Base-by-base conservation (phyloP, 2,888 invertebrate species). In the Calameuta idolon region DNA sequence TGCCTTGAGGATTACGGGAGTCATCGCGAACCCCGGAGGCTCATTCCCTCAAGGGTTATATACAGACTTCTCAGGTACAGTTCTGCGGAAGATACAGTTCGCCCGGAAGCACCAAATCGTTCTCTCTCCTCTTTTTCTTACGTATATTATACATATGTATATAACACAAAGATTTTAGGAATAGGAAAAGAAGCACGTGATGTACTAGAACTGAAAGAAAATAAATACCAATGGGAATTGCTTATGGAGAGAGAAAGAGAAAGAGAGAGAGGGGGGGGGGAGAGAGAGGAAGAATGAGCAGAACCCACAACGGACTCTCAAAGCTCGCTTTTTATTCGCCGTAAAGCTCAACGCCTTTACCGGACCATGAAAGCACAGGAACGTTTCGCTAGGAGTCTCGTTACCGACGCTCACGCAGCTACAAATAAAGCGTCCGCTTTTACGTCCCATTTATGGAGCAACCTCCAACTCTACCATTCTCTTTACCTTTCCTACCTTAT, bases 281-380 rank as follows among this genome's bases (percentile, higher is more conserved):
- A 12, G 37, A 37, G 40, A 55, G 40, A 4, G 12, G 12, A 5
- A 15, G 40, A 55, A 55, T 9, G 23, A 55, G 2, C 9, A 23
- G 23, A 71, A 31, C 31, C 11, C 31, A 23, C 71, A 12, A 71
- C 31, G 71, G 34, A 33, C 77, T 75, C 79, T 74, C 34, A 74
- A 68, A 69, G 34, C 40, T 34, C 37, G 71, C 69, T 80, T 85
- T 85, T 84, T 83, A 85, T 79, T 81, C 73, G 77, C 68, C 84
- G 79, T 85, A 84, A 85, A 85, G 69, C 33, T 68, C 73, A 85
- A 83, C 80, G 77, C 76, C 83, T 80, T 71, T 2, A 34, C 33
- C 71, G 71, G 71, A 34, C 33, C 71, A 34, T 33, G 31, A 33
- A 71, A 71, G 71, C 71, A 34, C 55, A 23, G 23, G 55, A 55